Base-by-base conservation (phyloP, 2,797 vertebrate genomes). In the Scarus forsteni region DNA sequence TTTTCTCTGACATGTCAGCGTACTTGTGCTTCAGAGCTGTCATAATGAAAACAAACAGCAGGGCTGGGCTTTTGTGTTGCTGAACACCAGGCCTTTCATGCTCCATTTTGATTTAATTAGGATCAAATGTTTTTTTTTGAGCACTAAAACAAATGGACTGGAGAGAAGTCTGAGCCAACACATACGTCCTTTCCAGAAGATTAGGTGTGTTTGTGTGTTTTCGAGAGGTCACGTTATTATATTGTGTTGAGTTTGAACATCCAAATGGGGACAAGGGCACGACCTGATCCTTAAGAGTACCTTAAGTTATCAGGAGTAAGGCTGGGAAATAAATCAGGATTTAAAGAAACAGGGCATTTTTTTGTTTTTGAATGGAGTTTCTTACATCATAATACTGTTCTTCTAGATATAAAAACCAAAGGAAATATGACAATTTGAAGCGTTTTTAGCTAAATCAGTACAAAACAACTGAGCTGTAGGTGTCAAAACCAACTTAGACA, bases 71-170 rank as follows among this genome's bases (percentile, higher is more conserved):
- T 65, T 58, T 80, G 64, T 83, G 75, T 51, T 74, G 60, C 75
- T 75, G 87, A 87, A 92, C 84, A 81, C 73, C 55, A 75, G 70
- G 70, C 82, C 81, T 88, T 91, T 90, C 81, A 88, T 88, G 89
- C 86, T 89, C 77, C 87, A 89, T 92, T 93, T 92, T 90, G 83
- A 92, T 91, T 89, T 87, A 86, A 90, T 93, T 89, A 88, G 86
- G 73, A 89, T 91, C 86, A 89, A 92, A 88, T 92, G 80, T 66
- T 66, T 74, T 73, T 70, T 68, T 65, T 79, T 62, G 68, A 67
- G 74, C 55, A 76, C 67, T 83, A 81, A 88, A 89, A 78, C 77
- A 86, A 91, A 86, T 77, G 80, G 75, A 55, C 65, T 85, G 61
- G 66, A 84, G 70, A 75, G 61, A 71, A 60, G 58, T 78, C 55